Conservation (phyloP, 1,140 invertebrate genomes). For the Magallana gigas region DNA sequence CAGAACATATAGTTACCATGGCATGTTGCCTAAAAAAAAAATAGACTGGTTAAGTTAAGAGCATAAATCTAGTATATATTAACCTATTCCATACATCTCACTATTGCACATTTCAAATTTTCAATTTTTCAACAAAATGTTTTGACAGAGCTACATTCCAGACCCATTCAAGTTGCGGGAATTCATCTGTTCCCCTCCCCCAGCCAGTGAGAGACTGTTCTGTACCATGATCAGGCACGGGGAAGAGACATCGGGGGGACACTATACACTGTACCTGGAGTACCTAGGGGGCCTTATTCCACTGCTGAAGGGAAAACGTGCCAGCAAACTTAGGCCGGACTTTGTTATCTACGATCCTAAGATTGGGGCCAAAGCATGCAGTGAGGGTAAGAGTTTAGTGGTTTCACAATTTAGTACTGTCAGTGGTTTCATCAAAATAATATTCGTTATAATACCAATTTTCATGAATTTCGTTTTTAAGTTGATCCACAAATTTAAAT, state of each 20-base stretch:
- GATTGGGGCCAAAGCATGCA: conserved; percentile 69
- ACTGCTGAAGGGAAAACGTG: conserved; percentile 95
- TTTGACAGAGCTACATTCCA: conserved; percentile 93
- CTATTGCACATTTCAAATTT: no score
- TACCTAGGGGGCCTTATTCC: conserved; percentile 97
- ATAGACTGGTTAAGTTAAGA: no score
- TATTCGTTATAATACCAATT: no score
- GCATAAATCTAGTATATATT: no score
- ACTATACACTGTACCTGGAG: conserved; percentile 96
- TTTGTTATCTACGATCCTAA: conserved; percentile 98
- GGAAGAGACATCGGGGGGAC: conserved; percentile 87
- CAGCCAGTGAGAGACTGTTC: conserved; percentile 90
- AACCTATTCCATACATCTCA: no score
- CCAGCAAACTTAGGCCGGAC: conserved; percentile 97
- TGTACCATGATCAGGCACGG: conserved; percentile 98
- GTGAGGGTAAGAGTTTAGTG: conserved; percentile 41
- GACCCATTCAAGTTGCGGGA: conserved; percentile 91
- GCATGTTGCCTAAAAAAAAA: no score
- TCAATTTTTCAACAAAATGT: background rate
- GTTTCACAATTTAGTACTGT: no score
- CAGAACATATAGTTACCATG: no score
- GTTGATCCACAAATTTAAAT: no score
- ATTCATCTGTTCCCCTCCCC: conserved; percentile 95
- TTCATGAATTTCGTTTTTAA: no score
- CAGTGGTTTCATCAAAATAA: no score